Conservation (phyloP, 2,888 invertebrate genomes). For the Caenorhabditis uteleia region DNA sequence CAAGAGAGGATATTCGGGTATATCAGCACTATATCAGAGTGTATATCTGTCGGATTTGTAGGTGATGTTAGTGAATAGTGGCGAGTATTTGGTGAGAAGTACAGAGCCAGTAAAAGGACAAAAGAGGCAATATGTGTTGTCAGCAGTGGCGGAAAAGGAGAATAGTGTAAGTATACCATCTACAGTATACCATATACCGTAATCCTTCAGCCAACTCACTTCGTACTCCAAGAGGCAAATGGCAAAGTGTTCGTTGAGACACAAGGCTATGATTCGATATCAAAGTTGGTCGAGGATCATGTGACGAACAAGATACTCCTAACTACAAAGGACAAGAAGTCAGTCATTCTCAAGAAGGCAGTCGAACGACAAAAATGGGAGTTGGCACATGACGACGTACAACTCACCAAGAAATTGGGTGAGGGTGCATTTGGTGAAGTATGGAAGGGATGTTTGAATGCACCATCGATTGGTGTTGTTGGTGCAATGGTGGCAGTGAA, state of each 20-base stretch:
- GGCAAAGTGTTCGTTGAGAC: conserved; percentile 28
- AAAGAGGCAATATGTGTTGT: conserved; percentile 39
- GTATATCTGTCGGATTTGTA: background rate
- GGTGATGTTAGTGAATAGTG: conserved; percentile 42
- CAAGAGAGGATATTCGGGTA: conserved; percentile 51
- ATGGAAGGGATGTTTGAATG: conserved; percentile 14
- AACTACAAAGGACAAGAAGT: conserved; percentile 13
- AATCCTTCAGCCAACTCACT: conserved; percentile 25
- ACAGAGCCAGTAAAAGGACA: conserved; percentile 46
- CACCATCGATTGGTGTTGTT: conserved; percentile 3
- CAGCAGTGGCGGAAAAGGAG: conserved; percentile 34
- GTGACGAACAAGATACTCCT: conserved; percentile 9
- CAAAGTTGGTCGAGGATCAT: conserved; percentile 22
- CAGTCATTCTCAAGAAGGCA: conserved; percentile 40
- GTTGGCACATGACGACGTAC: conserved; percentile 49
- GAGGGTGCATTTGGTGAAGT: conserved; percentile 60
- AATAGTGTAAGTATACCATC: background rate
- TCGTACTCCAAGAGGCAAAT: conserved; percentile 26
- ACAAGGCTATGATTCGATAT: conserved; percentile 21
- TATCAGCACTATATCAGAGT: background rate
- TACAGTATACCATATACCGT: background rate
- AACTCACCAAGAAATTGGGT: conserved; percentile 53
- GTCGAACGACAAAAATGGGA: conserved; percentile 54
- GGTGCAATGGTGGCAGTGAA: conserved; percentile 20
- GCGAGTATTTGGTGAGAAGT: conserved; percentile 49